Evolutionary conservation across 2,113 vertebrate genomes (phyloP).

Genomic region (Salvelinus sp.): DNA sequence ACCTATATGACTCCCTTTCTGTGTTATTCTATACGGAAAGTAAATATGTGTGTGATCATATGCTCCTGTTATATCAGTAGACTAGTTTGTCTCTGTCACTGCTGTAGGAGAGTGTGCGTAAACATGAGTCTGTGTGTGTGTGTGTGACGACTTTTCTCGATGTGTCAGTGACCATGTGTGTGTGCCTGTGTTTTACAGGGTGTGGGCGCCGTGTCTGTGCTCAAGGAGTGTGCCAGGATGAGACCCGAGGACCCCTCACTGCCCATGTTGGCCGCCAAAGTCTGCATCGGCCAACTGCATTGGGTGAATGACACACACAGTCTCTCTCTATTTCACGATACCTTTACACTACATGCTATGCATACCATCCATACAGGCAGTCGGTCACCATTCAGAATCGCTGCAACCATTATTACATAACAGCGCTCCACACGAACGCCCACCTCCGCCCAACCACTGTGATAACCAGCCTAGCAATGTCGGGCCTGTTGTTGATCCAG

Average conservation of each 20-base stretch:
- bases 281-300: slow-evolving; percentile 92
- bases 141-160: neutral
- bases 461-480: too few species aligned
- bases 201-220: slow-evolving; percentile 87
- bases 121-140: neutral
- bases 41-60: neutral
- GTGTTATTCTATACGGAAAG: neutral
- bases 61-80: neutral
- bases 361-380: too few species aligned
- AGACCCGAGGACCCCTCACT: slow-evolving; percentile 86
- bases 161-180: neutral
- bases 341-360: neutral
- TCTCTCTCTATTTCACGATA: neutral
- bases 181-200: slow-evolving; percentile 67
- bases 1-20: slow-evolving; percentile 31
- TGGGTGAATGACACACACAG: slow-evolving; percentile 80
- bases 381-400: too few species aligned
- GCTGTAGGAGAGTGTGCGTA: neutral
- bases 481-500: neutral
- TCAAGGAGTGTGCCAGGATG: slow-evolving; percentile 88
- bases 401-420: too few species aligned
- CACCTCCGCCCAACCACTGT: too few species aligned
- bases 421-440: neutral
- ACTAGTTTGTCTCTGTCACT: too few species aligned
- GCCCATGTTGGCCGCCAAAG: slow-evolving; percentile 90